Evolutionary conservation across 2,888 invertebrate species (phyloP), one percentile per base, ranked within the genome.

Genomic region (Harpagoxenus sublaevis): DNA sequence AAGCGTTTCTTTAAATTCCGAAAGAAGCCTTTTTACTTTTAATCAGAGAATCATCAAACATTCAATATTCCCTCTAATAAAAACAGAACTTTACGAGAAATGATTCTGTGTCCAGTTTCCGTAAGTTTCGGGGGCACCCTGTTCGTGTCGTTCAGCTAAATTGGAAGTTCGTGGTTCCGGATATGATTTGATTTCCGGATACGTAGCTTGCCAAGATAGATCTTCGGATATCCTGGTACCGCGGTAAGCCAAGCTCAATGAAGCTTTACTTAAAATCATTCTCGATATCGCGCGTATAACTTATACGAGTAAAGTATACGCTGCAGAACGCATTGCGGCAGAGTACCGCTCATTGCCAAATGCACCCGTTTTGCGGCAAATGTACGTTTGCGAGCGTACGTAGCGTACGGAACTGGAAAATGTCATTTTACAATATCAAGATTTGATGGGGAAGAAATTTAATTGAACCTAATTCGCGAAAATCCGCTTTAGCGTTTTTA

Each of bases 241-340:
- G 55, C 55, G 39, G 53, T 63, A 9, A 84, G 70, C 78, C 60
- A 71, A 83, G 39, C 83, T 78, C 87, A 77, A 63, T 51, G 83
- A 35, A 57, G 73, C 83, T 66, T 79, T 23, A 57, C 51, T 82
- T 83, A 74, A 83, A 73, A 62, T 45, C 82, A 79, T 15, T 75
- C 45, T 39, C 74, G 57, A 84, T 81, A 60, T 84, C 71, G 68
- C 62, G 62, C 60, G 77, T 71, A 91, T 92, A 91, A 93, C 91
- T 93, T 90, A 92, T 91, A 90, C 87, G 84, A 86, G 84, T 84
- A 84, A 87, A 89, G 86, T 90, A 88, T 91, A 85, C 87, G 84
- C 75, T 70, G 84, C 86, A 86, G 78, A 90, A 92, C 93, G 94
- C 94, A 94, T 89, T 93, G 93, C 94, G 93, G 92, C 92, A 92